Conservation (phyloP, 1,140 invertebrate species). For the Calliopsis andreniformis region DNA sequence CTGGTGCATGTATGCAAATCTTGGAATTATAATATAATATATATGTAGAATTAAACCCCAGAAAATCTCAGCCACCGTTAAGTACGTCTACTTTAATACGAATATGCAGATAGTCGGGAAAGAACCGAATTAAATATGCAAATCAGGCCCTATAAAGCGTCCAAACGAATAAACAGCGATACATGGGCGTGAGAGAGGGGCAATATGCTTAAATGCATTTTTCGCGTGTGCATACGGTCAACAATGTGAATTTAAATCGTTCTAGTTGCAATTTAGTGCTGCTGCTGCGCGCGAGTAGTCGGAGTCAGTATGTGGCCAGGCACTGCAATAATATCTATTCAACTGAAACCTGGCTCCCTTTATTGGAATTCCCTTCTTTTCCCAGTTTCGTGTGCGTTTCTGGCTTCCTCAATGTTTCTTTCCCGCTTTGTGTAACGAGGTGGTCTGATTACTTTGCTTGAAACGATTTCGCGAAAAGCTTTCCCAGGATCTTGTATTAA, state of each 20-base stretch:
- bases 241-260: neutral
- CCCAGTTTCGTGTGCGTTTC: neutral
- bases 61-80: neutral
- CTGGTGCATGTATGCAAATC: too few species aligned
- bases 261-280: neutral
- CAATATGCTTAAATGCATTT: neutral
- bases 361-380: neutral
- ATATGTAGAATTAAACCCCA: neutral
- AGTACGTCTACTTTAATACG: neutral
- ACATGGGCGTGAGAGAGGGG: too few species aligned
- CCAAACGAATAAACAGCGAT: neutral
- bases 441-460: neutral
- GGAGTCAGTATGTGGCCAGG: neutral
- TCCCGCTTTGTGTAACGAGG: neutral
- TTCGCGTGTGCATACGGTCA: neutral
- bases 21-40: neutral
- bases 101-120: neutral
- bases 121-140: neutral
- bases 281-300: neutral
- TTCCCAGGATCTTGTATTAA: neutral
- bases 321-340: neutral
- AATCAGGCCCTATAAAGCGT: neutral
- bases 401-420: neutral
- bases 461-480: neutral
- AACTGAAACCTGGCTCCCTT: neutral